These are phyloP conservation scores for Tortrix viridana DNA, from an alignment of 2,888 invertebrate species.

Conservation along the genomic window DNA sequence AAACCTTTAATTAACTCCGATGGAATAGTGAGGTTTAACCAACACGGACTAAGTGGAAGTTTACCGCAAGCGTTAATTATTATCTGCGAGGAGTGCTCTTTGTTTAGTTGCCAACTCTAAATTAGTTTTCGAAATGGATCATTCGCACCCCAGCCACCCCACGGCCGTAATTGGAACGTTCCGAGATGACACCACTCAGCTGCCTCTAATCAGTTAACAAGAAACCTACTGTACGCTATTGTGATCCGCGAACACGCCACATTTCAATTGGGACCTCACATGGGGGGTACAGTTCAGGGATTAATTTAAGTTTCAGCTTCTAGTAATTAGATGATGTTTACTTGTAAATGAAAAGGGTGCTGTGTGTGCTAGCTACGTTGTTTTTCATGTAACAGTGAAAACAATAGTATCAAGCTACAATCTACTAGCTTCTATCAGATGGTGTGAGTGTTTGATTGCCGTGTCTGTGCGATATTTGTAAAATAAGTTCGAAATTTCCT, in stretches of 20 bases:
- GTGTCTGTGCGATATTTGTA: too few relatives aligned
- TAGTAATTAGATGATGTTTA: constrained; percentile 34
- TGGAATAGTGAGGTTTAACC: constrained; percentile 73
- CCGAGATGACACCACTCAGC: constrained; percentile 82
- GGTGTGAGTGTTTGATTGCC: too few relatives aligned
- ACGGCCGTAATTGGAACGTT: constrained; percentile 80
- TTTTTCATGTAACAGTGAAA: too few relatives aligned
- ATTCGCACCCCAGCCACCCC: constrained; percentile 76
- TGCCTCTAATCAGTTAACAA: constrained; percentile 83
- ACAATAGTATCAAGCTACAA: too few relatives aligned
- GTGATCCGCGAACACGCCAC: constrained; percentile 63
- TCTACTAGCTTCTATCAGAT: too few relatives aligned
- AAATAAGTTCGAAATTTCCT: too few relatives aligned
- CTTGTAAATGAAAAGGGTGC: constrained; percentile 10
- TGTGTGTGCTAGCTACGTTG: too few relatives aligned
- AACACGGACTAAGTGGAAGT: constrained; percentile 80
- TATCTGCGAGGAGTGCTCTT: constrained; percentile 84
- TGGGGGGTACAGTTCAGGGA: constrained; percentile 29
- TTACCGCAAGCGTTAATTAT: constrained; percentile 84
- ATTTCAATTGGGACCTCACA: constrained; percentile 46
- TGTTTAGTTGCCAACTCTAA: constrained; percentile 85
- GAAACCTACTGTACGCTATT: constrained; percentile 74
- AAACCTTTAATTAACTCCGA: constrained; percentile 71
- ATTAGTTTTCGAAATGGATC: constrained; percentile 85
- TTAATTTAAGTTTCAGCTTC: constrained; percentile 36